A percentile compares a stretch with the other conserved stretches of the same genome.
Evolutionary conservation across 1,140 invertebrate species (phyloP).

Genomic region (Psilanteris sp.): DNA sequence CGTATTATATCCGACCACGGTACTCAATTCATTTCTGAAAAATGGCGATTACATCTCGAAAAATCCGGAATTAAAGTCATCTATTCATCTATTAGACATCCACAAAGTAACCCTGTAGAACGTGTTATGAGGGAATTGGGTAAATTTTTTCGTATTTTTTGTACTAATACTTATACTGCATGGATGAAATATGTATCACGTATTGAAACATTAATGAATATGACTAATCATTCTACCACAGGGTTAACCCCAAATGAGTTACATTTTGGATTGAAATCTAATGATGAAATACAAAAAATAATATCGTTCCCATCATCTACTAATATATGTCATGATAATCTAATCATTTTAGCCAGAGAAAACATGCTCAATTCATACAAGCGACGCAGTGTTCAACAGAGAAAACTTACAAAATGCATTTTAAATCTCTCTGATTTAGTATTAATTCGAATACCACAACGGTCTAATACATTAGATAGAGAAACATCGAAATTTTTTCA

Average conservation of each 20-base stretch:
- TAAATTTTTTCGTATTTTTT: slow-evolving; percentile 14
- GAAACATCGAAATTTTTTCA: slow-evolving; percentile 3
- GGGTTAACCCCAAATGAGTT: slow-evolving; percentile 15
- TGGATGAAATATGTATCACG: slow-evolving; percentile 1
- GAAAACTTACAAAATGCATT: too few species aligned
- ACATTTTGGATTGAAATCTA: slow-evolving; percentile 5
- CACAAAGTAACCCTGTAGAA: slow-evolving; percentile 7
- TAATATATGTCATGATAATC: background rate
- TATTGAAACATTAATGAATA: slow-evolving; percentile 26
- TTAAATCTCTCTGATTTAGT: background rate
- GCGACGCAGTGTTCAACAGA: background rate
- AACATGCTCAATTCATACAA: background rate
- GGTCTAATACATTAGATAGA: background rate
- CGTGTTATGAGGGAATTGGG: slow-evolving; percentile 22
- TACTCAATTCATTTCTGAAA: too few species aligned
- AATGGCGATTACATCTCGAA: too few species aligned
- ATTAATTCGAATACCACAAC: background rate
- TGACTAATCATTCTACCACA: slow-evolving; percentile 6
- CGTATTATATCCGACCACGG: too few species aligned
- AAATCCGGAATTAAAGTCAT: too few species aligned
- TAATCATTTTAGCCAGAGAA: background rate
- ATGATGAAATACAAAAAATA: background rate
- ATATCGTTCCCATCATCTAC: background rate
- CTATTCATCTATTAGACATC: background rate
- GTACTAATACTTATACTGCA: slow-evolving; percentile 9